These are phyloP conservation scores for Ophonus ardosiacus DNA, from an alignment of 2,888 invertebrate genomes.

Conservation along the genomic window DNA sequence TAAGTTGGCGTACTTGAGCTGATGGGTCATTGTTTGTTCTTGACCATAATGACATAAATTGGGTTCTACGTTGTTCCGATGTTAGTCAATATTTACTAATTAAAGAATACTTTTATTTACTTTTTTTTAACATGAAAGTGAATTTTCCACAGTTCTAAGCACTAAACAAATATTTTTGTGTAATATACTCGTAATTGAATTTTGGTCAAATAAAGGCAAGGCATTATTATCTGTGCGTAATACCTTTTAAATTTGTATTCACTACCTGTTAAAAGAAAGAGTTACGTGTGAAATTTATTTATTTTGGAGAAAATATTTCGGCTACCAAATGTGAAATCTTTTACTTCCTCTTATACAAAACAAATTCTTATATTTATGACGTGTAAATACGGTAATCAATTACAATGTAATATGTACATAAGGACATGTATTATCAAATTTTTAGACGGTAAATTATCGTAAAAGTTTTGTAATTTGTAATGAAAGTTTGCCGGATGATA, in stretches of 20 bases:
- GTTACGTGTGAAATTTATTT: background rate
- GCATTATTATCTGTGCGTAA: background rate
- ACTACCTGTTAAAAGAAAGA: background rate
- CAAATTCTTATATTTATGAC: background rate
- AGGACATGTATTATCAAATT: background rate
- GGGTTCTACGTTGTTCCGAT: too few relatives aligned
- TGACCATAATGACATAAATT: too few relatives aligned
- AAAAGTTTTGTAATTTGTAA: too few relatives aligned
- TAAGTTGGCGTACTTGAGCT: too few relatives aligned
- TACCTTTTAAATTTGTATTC: background rate
- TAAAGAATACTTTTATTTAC: too few relatives aligned
- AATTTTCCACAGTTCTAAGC: background rate
- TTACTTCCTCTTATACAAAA: background rate
- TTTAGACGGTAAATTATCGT: too few relatives aligned
- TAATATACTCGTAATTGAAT: background rate
- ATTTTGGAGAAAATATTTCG: background rate
- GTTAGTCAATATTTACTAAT: too few relatives aligned
- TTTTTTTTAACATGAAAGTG: too few relatives aligned
- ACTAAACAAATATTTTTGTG: background rate
- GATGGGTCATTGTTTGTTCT: too few relatives aligned
- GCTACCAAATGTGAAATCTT: background rate
- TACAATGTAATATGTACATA: background rate
- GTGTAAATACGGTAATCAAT: background rate
- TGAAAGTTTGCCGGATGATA: too few relatives aligned
- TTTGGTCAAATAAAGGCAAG: background rate